phyloP scores from a whole-genome alignment of 2,797 vertebrate genomes.

The Sebastes vulpes region DNA sequence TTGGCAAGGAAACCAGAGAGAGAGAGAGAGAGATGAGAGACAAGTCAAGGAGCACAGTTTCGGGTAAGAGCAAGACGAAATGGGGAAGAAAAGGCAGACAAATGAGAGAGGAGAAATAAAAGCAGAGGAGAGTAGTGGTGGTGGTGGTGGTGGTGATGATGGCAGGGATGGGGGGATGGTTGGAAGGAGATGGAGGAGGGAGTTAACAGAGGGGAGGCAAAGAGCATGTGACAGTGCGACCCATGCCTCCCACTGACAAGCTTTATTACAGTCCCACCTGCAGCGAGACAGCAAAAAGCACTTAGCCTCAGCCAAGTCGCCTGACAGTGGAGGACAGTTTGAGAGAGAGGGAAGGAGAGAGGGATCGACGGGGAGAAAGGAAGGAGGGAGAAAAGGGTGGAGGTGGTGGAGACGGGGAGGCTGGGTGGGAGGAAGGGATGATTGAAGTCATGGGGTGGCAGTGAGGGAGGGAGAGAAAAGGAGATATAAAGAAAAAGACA shows the following conservation, averaged over 20 bases:
- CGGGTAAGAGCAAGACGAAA: constrained; percentile 61
- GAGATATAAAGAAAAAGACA: not conserved
- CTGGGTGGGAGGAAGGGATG: constrained; percentile 13
- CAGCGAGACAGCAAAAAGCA: constrained; percentile 83
- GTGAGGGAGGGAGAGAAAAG: constrained; percentile 1
- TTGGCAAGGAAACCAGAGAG: constrained; percentile 78
- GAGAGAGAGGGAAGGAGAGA: constrained; percentile 41
- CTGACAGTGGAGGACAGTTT: constrained; percentile 64
- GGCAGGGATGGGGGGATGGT: not conserved
- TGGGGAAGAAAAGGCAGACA: constrained; percentile 55
- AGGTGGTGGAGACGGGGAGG: constrained; percentile 20
- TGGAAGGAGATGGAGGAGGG: constrained; percentile 44
- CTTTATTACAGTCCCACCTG: constrained; percentile 84
- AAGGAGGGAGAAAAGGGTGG: constrained; percentile 2
- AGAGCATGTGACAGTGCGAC: constrained; percentile 80
- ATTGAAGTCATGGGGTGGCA: constrained; percentile 41
- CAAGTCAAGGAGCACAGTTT: constrained; percentile 68
- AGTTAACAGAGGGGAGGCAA: constrained; percentile 69
- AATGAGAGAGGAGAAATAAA: constrained; percentile 59
- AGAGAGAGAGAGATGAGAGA: constrained; percentile 51
- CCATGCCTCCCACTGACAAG: constrained; percentile 78
- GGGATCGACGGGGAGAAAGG: constrained; percentile 20
- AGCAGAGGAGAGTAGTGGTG: constrained; percentile 36
- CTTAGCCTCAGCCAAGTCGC: constrained; percentile 75
- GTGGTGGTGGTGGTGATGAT: not conserved